These are phyloP conservation scores for Polydesmus complanatus DNA, from an alignment of 2,888 invertebrate species.

Conservation along the genomic window DNA sequence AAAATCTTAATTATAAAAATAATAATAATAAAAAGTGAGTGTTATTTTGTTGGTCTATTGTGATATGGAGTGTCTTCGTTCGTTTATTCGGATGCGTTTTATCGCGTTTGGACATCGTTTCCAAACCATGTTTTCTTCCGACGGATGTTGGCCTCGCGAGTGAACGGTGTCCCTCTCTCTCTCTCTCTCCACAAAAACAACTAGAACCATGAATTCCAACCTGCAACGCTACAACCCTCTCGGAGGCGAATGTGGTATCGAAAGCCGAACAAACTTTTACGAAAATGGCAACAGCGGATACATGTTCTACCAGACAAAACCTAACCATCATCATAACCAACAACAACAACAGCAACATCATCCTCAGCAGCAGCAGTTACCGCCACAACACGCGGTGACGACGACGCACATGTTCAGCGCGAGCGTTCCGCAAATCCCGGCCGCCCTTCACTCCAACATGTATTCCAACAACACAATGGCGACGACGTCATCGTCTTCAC, in stretches of 20 bases:
- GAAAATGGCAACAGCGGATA: background rate
- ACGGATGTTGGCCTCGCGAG: too few relatives aligned
- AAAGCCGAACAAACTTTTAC: background rate
- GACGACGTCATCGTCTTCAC: conserved; percentile 7
- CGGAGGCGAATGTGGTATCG: background rate
- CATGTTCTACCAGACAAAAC: too few relatives aligned
- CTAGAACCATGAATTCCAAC: background rate
- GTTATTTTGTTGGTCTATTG: too few relatives aligned
- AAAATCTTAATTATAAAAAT: background rate
- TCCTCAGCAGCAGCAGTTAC: conserved; percentile 2
- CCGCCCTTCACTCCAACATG: conserved; percentile 2
- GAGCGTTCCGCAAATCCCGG: background rate
- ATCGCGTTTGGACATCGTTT: too few relatives aligned
- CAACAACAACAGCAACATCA: background rate
- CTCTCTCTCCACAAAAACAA: too few relatives aligned
- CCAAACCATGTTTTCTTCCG: too few relatives aligned
- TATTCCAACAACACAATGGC: background rate
- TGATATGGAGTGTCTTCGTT: too few relatives aligned
- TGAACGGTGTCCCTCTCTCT: too few relatives aligned
- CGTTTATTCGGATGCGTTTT: too few relatives aligned
- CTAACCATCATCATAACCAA: background rate
- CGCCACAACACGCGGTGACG: background rate
- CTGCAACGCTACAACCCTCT: background rate
- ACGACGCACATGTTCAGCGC: background rate
- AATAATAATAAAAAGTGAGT: background rate